Evolutionary conservation across 2,113 vertebrate genomes (phyloP).

Genomic region (Solea solea): DNA sequence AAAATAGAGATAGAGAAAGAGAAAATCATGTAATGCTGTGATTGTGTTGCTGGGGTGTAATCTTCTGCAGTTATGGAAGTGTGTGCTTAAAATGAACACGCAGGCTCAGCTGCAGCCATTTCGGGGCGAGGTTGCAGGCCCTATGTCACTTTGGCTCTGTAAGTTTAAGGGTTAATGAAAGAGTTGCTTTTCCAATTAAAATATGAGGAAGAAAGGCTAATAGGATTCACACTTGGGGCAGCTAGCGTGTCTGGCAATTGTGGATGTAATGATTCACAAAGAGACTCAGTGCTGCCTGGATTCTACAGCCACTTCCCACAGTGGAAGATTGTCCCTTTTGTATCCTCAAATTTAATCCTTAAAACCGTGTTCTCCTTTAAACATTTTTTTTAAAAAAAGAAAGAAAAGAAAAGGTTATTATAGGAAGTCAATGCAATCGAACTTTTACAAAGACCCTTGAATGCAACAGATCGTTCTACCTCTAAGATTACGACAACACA

Average conservation of each 20-base stretch:
- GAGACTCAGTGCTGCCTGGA: conserved; percentile 1
- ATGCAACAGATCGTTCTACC: background rate
- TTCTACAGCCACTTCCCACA: conserved; percentile 8
- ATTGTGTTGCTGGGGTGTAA: background rate
- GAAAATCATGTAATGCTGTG: background rate
- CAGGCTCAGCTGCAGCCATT: conserved; percentile 9
- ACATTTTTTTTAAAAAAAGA: background rate
- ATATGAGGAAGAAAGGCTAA: conserved; percentile 51
- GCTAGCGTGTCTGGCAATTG: conserved; percentile 9
- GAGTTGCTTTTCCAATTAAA: conserved; percentile 62
- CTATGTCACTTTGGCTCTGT: background rate
- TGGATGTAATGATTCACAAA: conserved; percentile 19
- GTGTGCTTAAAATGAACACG: conserved; percentile 1
- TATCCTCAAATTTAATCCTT: conserved; percentile 2
- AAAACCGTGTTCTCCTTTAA: background rate
- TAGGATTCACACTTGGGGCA: conserved; percentile 35
- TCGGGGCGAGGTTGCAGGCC: conserved; percentile 5
- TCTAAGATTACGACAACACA: no score
- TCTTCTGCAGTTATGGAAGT: background rate
- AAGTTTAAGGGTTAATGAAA: conserved; percentile 59
- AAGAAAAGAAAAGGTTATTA: background rate
- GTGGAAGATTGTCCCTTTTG: background rate
- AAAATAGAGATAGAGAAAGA: background rate
- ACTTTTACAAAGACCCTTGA: background rate
- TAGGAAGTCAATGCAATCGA: background rate